phyloP scores from a whole-genome alignment of 2,888 invertebrate species.

The Trachelus troglodyta region DNA sequence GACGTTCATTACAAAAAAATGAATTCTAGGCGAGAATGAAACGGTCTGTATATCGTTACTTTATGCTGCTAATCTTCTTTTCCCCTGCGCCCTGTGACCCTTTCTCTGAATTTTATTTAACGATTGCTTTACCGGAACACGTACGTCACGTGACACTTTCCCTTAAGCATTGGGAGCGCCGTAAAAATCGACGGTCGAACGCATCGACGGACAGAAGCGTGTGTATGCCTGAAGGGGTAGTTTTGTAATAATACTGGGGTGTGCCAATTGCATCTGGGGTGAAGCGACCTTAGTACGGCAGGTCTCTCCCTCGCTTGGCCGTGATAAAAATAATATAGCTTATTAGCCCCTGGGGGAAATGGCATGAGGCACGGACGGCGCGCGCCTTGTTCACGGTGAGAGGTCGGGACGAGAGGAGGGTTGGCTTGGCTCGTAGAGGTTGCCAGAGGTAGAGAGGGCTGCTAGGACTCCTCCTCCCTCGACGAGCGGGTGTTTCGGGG shows the following conservation, averaged over 20 bases:
- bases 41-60: neutral
- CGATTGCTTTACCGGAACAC: neutral
- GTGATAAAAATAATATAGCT: conserved; percentile 56
- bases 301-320: conserved; percentile 31
- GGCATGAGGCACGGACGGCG: conserved; percentile 29
- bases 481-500: conserved; percentile 18
- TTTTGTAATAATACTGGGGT: neutral
- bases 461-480: neutral
- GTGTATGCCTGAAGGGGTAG: neutral
- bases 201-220: neutral
- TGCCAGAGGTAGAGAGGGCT: conserved; percentile 1
- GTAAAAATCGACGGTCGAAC: neutral
- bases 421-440: conserved; percentile 22
- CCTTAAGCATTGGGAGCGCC: neutral
- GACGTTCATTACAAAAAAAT: too few relatives aligned
- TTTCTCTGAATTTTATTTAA: neutral
- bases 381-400: conserved; percentile 24
- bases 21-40: neutral
- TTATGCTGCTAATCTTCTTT: neutral
- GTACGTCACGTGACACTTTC: neutral
- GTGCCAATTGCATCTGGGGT: neutral
- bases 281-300: conserved; percentile 4
- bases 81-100: neutral
- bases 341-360: conserved; percentile 45
- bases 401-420: neutral